Evolutionary conservation across 2,797 vertebrate genomes (phyloP), one percentile per base, ranked within the genome.

Genomic region (Tangara arthus): DNA sequence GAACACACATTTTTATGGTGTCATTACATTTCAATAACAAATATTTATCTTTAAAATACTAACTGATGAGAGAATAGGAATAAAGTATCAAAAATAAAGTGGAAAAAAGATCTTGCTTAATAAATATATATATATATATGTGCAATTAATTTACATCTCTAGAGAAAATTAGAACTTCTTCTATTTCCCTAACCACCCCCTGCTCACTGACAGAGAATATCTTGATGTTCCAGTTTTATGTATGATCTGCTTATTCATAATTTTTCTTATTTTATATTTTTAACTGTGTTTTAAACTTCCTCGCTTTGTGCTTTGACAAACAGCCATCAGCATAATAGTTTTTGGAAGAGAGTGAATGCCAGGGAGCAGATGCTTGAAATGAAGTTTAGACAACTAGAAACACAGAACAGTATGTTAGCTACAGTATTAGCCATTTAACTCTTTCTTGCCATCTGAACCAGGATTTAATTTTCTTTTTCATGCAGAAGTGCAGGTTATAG

Each of bases 241-340:
- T 63, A 75, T 93, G 26, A 91, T 94, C 60, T 87, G 27, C 79
- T 96, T 90, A 93, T 95, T 95, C 52, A 92, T 90, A 61, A 76
- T 89, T 93, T 95, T 73, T 87, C 39, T 60, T 75, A 50, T 85
- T 89, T 88, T 69, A 39, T 66, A 88, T 92, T 82, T 85, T 87
- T 79, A 80, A 83, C 41, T 52, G 44, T 70, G 53, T 91, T 91
- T 91, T 87, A 75, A 91, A 83, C 75, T 96, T 65, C 32, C 20
- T 87, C n/a, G 24, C 37, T 94, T 95, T 96, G 78, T 96, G 81
- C 72, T 94, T 93, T 96, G 89, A 96, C 92, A 96, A 96, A 82
- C 69, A 94, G 52, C 91, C 91, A 94, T 95, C 92, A 95, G 53
- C 71, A 52, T 85, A 95, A 93, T 56, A 73, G 56, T 68, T 26